These are phyloP conservation scores for Acanthopagrus latus DNA, from an alignment of 2,797 vertebrate species.

Conservation along the genomic window DNA sequence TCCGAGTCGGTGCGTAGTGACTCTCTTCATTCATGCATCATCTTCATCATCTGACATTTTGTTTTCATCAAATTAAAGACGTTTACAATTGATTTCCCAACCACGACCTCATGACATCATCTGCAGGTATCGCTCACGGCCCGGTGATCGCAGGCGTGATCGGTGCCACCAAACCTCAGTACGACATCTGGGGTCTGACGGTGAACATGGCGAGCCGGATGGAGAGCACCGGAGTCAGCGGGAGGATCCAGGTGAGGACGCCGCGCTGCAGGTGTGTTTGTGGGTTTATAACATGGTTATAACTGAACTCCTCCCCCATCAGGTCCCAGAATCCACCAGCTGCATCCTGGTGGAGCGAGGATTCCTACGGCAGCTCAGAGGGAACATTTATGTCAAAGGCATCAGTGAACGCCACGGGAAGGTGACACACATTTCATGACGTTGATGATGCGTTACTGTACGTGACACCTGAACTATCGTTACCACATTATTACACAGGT, in stretches of 20 bases:
- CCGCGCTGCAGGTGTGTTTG: background rate
- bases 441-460: too few relatives aligned
- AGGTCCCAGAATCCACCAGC: slow-evolving; percentile 71
- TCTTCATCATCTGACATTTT: too few relatives aligned
- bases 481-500: too few relatives aligned
- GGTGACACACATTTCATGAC: slow-evolving; percentile 20
- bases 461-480: too few relatives aligned
- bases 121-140: slow-evolving; percentile 77
- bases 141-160: slow-evolving; percentile 81
- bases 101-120: slow-evolving; percentile 1
- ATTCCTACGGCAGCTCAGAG: slow-evolving; percentile 66
- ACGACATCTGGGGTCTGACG: slow-evolving; percentile 84
- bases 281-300: background rate
- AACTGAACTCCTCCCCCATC: background rate
- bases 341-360: slow-evolving; percentile 59
- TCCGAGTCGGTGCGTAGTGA: slow-evolving; percentile 71
- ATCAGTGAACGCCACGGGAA: slow-evolving; percentile 62
- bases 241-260: slow-evolving; percentile 77
- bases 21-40: too few relatives aligned
- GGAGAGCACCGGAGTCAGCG: slow-evolving; percentile 81
- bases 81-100: too few relatives aligned
- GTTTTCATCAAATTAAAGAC: too few relatives aligned
- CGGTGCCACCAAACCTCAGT: slow-evolving; percentile 82
- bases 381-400: slow-evolving; percentile 63
- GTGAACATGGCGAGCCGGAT: slow-evolving; percentile 84